phyloP scores from a whole-genome alignment of 1,140 invertebrate species.

The Lethocerus indicus region DNA sequence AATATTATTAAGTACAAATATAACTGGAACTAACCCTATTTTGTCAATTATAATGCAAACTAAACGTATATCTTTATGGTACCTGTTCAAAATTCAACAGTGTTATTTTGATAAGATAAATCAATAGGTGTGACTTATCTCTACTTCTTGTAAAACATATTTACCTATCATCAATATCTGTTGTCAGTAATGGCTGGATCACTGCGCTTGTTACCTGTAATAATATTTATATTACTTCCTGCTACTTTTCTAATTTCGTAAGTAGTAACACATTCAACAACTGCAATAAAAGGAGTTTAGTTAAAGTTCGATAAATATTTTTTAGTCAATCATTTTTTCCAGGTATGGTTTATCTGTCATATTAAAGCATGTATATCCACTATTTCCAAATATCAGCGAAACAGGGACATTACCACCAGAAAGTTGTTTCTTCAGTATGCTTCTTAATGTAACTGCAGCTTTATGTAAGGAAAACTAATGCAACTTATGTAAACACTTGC shows the following conservation, averaged over 20 bases:
- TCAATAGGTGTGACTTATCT: too few species aligned
- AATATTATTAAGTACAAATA: too few species aligned
- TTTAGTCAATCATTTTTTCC: background rate
- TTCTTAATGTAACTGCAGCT: conserved; percentile 28
- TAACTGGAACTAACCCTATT: too few species aligned
- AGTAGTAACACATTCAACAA: conserved; percentile 1
- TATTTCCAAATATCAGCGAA: conserved; percentile 42
- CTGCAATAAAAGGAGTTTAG: background rate
- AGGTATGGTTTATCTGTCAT: conserved; percentile 14
- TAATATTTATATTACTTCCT: conserved; percentile 7
- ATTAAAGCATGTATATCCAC: conserved; percentile 20
- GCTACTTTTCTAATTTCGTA: conserved; percentile 10
- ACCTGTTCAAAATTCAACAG: too few species aligned
- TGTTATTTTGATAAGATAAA: too few species aligned
- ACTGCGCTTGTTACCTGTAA: conserved; percentile 3
- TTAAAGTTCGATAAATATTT: background rate
- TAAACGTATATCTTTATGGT: too few species aligned
- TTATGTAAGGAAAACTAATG: conserved; percentile 8
- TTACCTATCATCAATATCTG: too few species aligned
- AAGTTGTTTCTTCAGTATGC: conserved; percentile 38
- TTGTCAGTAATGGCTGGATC: background rate
- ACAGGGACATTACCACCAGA: conserved; percentile 39
- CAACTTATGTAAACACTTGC: background rate
- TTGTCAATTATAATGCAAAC: too few species aligned
- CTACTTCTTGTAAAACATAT: too few species aligned